These are phyloP conservation scores for Ifrita kowaldi DNA, from an alignment of 2,113 vertebrate species.

Conservation along the genomic window DNA sequence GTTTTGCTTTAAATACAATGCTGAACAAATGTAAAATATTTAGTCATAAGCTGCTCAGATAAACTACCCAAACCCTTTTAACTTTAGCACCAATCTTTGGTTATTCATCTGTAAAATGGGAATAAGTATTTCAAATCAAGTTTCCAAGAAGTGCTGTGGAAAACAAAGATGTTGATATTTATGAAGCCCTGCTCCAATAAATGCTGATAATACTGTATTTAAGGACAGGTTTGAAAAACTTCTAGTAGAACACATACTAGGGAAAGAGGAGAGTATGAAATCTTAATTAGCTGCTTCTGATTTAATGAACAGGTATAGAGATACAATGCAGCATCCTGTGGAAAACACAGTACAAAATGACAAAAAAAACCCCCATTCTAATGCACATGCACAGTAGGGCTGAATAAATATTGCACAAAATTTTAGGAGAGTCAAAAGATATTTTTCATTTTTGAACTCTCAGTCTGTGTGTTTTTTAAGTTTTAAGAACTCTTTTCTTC, in stretches of 20 bases:
- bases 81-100: background rate
- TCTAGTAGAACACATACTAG: background rate
- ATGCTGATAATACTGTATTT: background rate
- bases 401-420: background rate
- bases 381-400: background rate
- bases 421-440: background rate
- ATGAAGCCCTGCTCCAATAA: background rate
- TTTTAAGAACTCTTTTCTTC: background rate
- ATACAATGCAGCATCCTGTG: background rate
- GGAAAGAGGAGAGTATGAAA: background rate
- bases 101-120: background rate
- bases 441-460: background rate
- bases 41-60: background rate
- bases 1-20: background rate
- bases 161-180: background rate
- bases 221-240: background rate
- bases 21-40: background rate
- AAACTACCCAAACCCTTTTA: background rate
- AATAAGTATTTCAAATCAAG: background rate
- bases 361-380: background rate
- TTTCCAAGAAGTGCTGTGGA: background rate
- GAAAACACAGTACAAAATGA: background rate
- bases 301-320: background rate
- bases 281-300: background rate
- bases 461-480: background rate